A percentile compares a stretch with the other conserved stretches of the same genome.
phyloP scores from a whole-genome alignment of 2,797 vertebrate species.

The Microchirus variegatus region DNA sequence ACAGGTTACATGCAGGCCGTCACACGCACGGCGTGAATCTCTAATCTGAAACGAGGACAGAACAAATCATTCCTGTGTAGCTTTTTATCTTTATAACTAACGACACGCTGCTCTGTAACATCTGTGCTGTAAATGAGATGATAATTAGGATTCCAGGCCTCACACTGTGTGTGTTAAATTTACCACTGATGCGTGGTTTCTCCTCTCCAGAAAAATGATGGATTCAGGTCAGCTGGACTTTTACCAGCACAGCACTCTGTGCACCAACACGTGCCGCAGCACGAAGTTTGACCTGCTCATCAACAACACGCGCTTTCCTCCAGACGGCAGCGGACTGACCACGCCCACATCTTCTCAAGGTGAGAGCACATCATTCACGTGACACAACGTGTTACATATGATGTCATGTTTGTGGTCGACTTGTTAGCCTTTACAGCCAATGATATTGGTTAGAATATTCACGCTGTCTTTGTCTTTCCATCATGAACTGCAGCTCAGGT shows the following conservation, averaged over 20 bases:
- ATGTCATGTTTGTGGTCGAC: too few relatives aligned
- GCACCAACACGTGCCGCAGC: constrained; percentile 98
- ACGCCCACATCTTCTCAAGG: constrained; percentile 89
- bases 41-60: too few relatives aligned
- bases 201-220: constrained; percentile 94
- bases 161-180: neutral
- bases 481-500: constrained; percentile 61
- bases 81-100: neutral
- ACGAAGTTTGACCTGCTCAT: constrained; percentile 99
- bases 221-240: constrained; percentile 98
- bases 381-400: neutral
- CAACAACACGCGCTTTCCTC: constrained; percentile 94
- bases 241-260: constrained; percentile 96
- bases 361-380: constrained; percentile 57
- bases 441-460: too few relatives aligned
- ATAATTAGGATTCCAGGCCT: neutral
- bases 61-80: neutral
- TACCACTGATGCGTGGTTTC: neutral
- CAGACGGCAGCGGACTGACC: constrained; percentile 88
- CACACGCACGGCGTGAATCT: too few relatives aligned
- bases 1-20: too few relatives aligned
- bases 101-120: too few relatives aligned
- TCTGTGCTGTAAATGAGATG: too few relatives aligned
- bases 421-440: too few relatives aligned
- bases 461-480: neutral